Percentiles rank a stretch among this genome's conserved stretches.
phyloP scores from a whole-genome alignment of 1,140 invertebrate species.

The Arctopsyche grandis region DNA sequence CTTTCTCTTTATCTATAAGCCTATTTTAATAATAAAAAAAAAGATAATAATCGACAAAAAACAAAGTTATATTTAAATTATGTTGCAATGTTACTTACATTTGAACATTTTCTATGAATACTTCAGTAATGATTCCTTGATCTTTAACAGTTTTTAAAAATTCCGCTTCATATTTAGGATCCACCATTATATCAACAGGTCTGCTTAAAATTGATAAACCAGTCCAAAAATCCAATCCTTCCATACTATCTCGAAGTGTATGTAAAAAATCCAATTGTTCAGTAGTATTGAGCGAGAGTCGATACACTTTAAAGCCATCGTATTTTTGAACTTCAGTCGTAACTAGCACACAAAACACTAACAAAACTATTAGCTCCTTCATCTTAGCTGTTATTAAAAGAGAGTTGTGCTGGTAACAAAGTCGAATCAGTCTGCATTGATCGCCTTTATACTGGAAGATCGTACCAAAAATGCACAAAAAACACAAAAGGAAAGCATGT shows the following conservation, averaged over 20 bases:
- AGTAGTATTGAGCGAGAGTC: constrained; percentile 55
- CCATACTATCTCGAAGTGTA: constrained; percentile 52
- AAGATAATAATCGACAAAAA: neutral
- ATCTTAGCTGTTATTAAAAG: neutral
- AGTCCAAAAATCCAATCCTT: constrained; percentile 51
- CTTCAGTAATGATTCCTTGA: constrained; percentile 32
- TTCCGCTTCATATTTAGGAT: constrained; percentile 40
- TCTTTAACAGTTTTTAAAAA: constrained; percentile 47
- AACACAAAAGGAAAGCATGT: neutral
- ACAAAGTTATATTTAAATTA: constrained; percentile 14
- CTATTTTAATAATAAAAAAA: constrained; percentile 9
- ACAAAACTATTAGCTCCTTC: neutral
- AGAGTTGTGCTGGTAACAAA: neutral
- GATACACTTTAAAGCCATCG: constrained; percentile 61
- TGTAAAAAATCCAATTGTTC: constrained; percentile 56
- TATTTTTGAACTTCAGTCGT: constrained; percentile 10
- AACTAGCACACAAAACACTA: neutral
- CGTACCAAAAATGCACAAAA: neutral
- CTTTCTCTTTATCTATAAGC: constrained; percentile 17
- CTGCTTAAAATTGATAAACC: constrained; percentile 34
- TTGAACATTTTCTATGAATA: constrained; percentile 50
- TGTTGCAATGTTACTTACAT: constrained; percentile 39
- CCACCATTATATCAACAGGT: constrained; percentile 54
- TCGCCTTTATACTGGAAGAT: neutral
- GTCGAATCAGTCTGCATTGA: neutral